Conservation (phyloP, 1,140 invertebrate genomes). For the Drosophila gunungcola region DNA sequence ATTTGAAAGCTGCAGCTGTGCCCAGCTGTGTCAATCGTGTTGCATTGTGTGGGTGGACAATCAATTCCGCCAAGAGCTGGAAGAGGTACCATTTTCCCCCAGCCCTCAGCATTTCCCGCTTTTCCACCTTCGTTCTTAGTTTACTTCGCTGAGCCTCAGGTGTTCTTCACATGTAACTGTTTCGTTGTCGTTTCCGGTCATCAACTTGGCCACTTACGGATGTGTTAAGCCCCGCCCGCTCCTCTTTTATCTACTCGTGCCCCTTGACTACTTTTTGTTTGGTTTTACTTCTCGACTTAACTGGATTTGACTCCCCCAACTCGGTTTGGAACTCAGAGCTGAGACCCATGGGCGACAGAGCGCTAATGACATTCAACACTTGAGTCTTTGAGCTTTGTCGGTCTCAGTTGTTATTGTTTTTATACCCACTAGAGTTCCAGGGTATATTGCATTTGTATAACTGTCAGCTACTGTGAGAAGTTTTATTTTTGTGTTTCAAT, state of each 20-base stretch:
- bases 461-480: too few species aligned
- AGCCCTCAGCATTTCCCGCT: neutral
- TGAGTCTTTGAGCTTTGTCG: constrained; percentile 44
- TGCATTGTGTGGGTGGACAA: constrained; percentile 63
- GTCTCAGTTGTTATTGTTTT: constrained; percentile 19
- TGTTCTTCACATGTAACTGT: constrained; percentile 65
- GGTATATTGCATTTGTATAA: neutral
- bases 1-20: constrained; percentile 52
- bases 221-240: constrained; percentile 28
- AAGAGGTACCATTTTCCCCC: constrained; percentile 27
- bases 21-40: constrained; percentile 37
- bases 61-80: constrained; percentile 60
- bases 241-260: constrained; percentile 1
- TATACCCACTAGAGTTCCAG: neutral
- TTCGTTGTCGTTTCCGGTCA: constrained; percentile 68
- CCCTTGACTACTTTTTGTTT: constrained; percentile 40
- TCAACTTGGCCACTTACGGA: constrained; percentile 73
- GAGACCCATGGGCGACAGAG: constrained; percentile 70
- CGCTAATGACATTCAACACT: constrained; percentile 76
- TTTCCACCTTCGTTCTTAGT: constrained; percentile 6
- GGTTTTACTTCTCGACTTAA: constrained; percentile 57
- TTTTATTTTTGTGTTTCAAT: too few species aligned
- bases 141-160: constrained; percentile 45
- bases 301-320: constrained; percentile 51
- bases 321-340: constrained; percentile 11